These are phyloP conservation scores for Lophotriccus pileatus DNA, from an alignment of 2,797 vertebrate species.

Conservation along the genomic window DNA sequence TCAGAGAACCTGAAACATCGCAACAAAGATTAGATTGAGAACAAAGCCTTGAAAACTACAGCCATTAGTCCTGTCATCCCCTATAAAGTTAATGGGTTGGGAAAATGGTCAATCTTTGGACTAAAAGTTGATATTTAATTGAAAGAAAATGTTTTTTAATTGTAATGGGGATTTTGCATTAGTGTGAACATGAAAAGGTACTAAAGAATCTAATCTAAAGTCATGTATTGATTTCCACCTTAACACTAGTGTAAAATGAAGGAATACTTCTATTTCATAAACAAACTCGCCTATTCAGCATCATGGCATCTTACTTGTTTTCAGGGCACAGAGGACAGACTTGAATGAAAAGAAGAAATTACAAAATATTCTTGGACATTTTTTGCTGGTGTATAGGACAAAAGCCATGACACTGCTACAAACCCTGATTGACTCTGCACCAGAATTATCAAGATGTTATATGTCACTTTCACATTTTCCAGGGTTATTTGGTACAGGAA, in stretches of 20 bases:
- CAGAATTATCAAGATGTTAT: constrained; percentile 32
- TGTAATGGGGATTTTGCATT: constrained; percentile 58
- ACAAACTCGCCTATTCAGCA: not conserved
- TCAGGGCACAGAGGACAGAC: not conserved
- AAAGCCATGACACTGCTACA: not conserved
- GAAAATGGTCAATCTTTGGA: constrained; percentile 72
- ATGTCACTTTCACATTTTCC: not conserved
- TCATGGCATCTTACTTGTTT: not conserved
- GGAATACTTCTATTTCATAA: constrained; percentile 28
- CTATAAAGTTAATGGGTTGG: constrained; percentile 73
- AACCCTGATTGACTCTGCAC: not conserved
- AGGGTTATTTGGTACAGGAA: constrained; percentile 36
- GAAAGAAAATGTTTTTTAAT: constrained; percentile 74
- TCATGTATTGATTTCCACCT: constrained; percentile 7
- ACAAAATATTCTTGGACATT: not conserved
- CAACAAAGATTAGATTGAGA: constrained; percentile 68
- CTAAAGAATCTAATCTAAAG: constrained; percentile 18
- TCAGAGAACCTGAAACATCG: constrained; percentile 48
- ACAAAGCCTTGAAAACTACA: constrained; percentile 63
- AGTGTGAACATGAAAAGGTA: constrained; percentile 43
- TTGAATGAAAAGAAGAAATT: not conserved
- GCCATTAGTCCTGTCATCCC: constrained; percentile 67
- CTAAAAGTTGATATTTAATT: constrained; percentile 75
- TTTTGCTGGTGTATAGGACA: constrained; percentile 8
- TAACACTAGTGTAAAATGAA: not conserved